Base-by-base conservation (phyloP, 2,888 invertebrate genomes). In the Heliconius sara region DNA sequence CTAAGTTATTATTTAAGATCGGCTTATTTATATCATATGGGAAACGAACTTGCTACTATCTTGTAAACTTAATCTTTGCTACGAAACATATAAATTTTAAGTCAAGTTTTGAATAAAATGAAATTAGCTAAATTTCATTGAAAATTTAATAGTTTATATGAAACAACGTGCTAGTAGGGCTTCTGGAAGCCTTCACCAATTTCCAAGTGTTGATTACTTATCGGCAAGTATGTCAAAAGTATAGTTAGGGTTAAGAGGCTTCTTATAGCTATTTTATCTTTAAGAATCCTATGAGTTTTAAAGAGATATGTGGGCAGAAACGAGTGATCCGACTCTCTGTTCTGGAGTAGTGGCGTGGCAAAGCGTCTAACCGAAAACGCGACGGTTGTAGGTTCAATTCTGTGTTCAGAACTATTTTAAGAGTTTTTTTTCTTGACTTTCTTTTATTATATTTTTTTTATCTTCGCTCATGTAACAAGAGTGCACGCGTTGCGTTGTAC, bases 171-270 rank as follows among this genome's bases (percentile, higher is more conserved):
- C 7, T n/a, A 13, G n/a, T 73, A 73, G 9, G 72, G 72, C 57
- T 73, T 73, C 72, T 30, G 72, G 30, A 73, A 73, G 57, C 13
- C 34, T 34, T 9, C 22, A 73, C 30, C 12, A 27, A 27, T 71
- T 10, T 9, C 19, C 3, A n/a, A n/a, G 72, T 73, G 72, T 73
- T 73, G 30, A 73, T 73, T 57, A 73, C 72, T 13, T 43, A 70
- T 43, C 25, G 16, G 16, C 19, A 43, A 25, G 25, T 30, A 72
- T 57, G 52, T 72, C 12, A 12, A 30, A 43, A 39, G 25, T 25
- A 70, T 16, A 25, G 25, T n/a, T 43, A 70, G 12, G 13, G 25
- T 25, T 63, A 63, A 63, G 60, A 12, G 63, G 60, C 60, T 63
- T 63, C 25, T 63, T 47, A 47, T 63, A 4, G n/a, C 10, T 63